phyloP scores from a whole-genome alignment of 2,888 invertebrate genomes.

The Hydrotaea cyrtoneurina region DNA sequence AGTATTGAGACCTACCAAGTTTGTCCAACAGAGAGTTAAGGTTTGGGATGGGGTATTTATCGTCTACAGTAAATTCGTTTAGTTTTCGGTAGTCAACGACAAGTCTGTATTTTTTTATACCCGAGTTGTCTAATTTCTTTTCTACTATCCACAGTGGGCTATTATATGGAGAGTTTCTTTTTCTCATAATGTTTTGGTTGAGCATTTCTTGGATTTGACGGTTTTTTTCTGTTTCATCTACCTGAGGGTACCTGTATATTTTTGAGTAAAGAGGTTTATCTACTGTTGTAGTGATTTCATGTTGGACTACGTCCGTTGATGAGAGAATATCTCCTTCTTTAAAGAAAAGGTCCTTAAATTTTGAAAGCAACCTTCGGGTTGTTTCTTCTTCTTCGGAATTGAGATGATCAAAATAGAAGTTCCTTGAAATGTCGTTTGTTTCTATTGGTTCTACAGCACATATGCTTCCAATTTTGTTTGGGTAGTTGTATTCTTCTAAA shows the following conservation, averaged over 20 bases:
- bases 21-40: conserved; percentile 65
- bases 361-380: conserved; percentile 44
- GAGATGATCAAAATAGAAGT: conserved; percentile 48
- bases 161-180: conserved; percentile 70
- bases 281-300: conserved; percentile 28
- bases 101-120: conserved; percentile 14
- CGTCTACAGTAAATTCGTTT: conserved; percentile 18
- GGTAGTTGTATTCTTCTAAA: conserved; percentile 32
- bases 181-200: conserved; percentile 69
- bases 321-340: conserved; percentile 56
- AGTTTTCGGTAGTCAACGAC: conserved; percentile 36
- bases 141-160: conserved; percentile 71
- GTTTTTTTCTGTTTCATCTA: conserved; percentile 50
- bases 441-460: conserved; percentile 42
- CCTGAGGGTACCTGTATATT: conserved; percentile 44
- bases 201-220: conserved; percentile 64
- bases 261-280: conserved; percentile 36
- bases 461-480: conserved; percentile 34
- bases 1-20: conserved; percentile 70
- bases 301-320: conserved; percentile 48
- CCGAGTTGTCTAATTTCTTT: conserved; percentile 27
- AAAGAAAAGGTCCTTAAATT: conserved; percentile 50
- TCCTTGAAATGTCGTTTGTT: conserved; percentile 39
- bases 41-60: conserved; percentile 26
- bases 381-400: conserved; percentile 54